These are phyloP conservation scores for Camponotus fellah DNA, from an alignment of 2,888 invertebrate species.

Conservation along the genomic window DNA sequence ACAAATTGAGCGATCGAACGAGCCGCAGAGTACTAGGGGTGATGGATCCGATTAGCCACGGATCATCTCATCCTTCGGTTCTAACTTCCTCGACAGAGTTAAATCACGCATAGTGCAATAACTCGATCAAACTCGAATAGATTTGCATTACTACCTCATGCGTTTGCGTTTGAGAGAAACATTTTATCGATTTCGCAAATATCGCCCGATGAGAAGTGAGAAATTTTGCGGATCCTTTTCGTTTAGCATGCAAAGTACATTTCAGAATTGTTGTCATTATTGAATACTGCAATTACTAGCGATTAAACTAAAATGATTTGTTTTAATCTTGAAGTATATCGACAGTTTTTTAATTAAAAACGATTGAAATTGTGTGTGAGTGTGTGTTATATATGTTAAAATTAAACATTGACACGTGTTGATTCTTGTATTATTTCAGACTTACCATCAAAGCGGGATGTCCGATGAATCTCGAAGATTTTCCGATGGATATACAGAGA, in stretches of 20 bases:
- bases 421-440: slow-evolving; percentile 86
- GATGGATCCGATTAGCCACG: slow-evolving; percentile 75
- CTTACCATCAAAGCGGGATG: slow-evolving; percentile 94
- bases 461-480: slow-evolving; percentile 94
- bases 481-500: slow-evolving; percentile 94
- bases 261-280: not conserved
- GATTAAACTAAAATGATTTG: not conserved
- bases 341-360: not conserved
- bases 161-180: not conserved
- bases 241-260: not conserved
- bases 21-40: slow-evolving; percentile 55
- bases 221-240: not conserved
- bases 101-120: slow-evolving; percentile 30
- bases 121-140: slow-evolving; percentile 55
- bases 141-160: not conserved
- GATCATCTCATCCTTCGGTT: slow-evolving; percentile 64
- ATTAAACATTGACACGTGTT: not conserved
- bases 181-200: not conserved
- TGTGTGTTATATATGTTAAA: not conserved
- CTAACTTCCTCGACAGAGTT: slow-evolving; percentile 59
- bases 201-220: not conserved
- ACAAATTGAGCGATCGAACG: slow-evolving; percentile 64
- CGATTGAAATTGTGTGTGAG: not conserved
- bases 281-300: slow-evolving; percentile 3
- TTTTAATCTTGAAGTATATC: not conserved